These are phyloP conservation scores for Drosophila mayri DNA, from an alignment of 1,140 invertebrate species.

Conservation along the genomic window DNA sequence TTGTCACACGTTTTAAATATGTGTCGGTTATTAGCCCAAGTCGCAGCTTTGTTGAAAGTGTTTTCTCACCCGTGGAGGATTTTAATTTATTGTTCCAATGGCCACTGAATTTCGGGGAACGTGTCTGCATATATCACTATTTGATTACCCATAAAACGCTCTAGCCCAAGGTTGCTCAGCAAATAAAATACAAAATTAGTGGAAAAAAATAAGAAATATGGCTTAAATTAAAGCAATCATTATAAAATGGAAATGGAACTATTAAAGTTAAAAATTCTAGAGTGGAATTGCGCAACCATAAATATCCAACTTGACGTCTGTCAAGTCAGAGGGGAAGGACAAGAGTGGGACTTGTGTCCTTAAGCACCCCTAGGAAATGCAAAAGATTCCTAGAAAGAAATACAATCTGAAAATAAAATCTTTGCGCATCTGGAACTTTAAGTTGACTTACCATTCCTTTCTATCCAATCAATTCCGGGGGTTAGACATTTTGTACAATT, in stretches of 20 bases:
- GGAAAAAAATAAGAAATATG: constrained; percentile 14
- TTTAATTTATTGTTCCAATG: constrained; percentile 25
- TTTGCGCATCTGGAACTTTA: constrained; percentile 21
- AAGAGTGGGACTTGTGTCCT: not conserved
- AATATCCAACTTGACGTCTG: not conserved
- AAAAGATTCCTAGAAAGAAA: not conserved
- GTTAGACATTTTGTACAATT: constrained; percentile 35
- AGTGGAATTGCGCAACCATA: constrained; percentile 1
- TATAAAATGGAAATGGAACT: constrained; percentile 21
- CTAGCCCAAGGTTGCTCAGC: not conserved
- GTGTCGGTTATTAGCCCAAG: constrained; percentile 22
- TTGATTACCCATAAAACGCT: constrained; percentile 24
- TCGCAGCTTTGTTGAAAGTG: constrained; percentile 2
- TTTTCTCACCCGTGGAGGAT: constrained; percentile 14
- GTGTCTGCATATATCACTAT: constrained; percentile 16
- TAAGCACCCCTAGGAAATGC: not conserved
- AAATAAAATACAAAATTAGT: not conserved
- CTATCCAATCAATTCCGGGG: constrained; percentile 25
- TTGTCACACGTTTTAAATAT: constrained; percentile 31
- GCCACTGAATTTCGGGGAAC: not conserved
- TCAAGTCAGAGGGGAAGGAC: not conserved
- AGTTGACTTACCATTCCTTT: constrained; percentile 23
- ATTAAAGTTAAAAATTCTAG: constrained; percentile 7
- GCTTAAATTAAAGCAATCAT: constrained; percentile 27
- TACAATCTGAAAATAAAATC: constrained; percentile 14